phyloP scores from a whole-genome alignment of 2,888 invertebrate genomes.

The Eupsilia transversa region DNA sequence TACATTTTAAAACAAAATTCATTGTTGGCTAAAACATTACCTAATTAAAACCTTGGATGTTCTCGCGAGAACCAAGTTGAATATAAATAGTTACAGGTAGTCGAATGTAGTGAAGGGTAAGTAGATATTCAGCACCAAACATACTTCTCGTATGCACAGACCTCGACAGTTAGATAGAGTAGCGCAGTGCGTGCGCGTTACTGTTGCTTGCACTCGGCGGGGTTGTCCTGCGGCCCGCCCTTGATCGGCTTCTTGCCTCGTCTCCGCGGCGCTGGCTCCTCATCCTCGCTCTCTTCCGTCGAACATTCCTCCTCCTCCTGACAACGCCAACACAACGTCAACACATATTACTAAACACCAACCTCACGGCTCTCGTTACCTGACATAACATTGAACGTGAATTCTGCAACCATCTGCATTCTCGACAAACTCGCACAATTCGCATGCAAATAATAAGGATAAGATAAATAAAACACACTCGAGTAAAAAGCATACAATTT shows the following conservation, averaged over 20 bases:
- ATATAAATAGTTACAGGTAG: conserved; percentile 24
- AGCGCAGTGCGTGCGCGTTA: conserved; percentile 79
- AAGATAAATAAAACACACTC: conserved; percentile 85
- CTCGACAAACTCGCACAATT: conserved; percentile 78
- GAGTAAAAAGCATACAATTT: conserved; percentile 89
- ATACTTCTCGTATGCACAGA: conserved; percentile 61
- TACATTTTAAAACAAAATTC: conserved; percentile 30
- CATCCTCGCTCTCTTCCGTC: conserved; percentile 91
- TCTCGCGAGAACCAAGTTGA: conserved; percentile 22
- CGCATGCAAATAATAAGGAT: conserved; percentile 85
- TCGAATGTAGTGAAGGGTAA: conserved; percentile 61
- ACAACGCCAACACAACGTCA: conserved; percentile 65
- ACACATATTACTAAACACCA: conserved; percentile 60
- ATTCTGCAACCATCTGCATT: conserved; percentile 88
- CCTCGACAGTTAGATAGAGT: conserved; percentile 53
- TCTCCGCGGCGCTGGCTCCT: conserved; percentile 86
- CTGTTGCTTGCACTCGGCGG: conserved; percentile 94
- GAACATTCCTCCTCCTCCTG: conserved; percentile 89
- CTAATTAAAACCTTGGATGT: conserved; percentile 33
- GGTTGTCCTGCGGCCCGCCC: conserved; percentile 77
- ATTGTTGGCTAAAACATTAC: conserved; percentile 31
- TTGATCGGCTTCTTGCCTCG: conserved; percentile 82
- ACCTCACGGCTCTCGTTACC: conserved; percentile 64
- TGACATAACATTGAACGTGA: conserved; percentile 76
- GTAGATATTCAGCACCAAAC: conserved; percentile 65